Percentiles rank a stretch among this genome's conserved stretches.
Evolutionary conservation across 2,888 invertebrate genomes (phyloP).

Genomic region (Lymantria dispar): DNA sequence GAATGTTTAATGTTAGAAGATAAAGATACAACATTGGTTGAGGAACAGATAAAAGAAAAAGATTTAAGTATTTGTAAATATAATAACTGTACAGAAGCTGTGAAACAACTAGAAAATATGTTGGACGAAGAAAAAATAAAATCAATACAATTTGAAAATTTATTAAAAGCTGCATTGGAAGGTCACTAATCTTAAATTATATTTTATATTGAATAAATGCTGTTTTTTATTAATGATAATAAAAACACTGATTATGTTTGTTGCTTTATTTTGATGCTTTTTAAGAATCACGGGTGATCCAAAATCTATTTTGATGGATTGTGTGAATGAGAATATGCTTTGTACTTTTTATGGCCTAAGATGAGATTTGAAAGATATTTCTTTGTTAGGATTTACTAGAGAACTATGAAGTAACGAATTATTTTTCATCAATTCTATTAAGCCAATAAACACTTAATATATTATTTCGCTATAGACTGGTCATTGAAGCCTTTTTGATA

Average conservation of each 20-base stretch:
- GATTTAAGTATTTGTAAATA: constrained; percentile 58
- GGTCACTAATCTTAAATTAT: constrained; percentile 17
- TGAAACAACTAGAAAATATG: constrained; percentile 70
- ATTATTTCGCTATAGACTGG: too few species aligned
- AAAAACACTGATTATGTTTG: constrained; percentile 21
- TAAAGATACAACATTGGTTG: constrained; percentile 60
- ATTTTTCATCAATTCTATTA: too few species aligned
- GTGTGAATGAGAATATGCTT: too few species aligned
- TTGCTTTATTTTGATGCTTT: background rate
- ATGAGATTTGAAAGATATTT: too few species aligned
- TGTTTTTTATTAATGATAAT: constrained; percentile 31
- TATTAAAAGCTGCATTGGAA: constrained; percentile 63
- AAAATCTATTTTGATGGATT: too few species aligned
- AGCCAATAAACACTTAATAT: too few species aligned
- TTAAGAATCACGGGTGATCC: too few species aligned
- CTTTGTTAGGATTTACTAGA: too few species aligned
- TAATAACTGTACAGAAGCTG: constrained; percentile 58
- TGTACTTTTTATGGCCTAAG: too few species aligned
- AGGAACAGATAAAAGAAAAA: constrained; percentile 57
- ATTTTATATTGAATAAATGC: constrained; percentile 27
- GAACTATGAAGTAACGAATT: too few species aligned
- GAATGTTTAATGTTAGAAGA: constrained; percentile 70
- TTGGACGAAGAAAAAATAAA: constrained; percentile 71
- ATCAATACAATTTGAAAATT: constrained; percentile 72
- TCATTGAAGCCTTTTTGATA: too few species aligned